Evolutionary conservation across 2,797 vertebrate genomes (phyloP).

Genomic region (Anguilla anguilla): DNA sequence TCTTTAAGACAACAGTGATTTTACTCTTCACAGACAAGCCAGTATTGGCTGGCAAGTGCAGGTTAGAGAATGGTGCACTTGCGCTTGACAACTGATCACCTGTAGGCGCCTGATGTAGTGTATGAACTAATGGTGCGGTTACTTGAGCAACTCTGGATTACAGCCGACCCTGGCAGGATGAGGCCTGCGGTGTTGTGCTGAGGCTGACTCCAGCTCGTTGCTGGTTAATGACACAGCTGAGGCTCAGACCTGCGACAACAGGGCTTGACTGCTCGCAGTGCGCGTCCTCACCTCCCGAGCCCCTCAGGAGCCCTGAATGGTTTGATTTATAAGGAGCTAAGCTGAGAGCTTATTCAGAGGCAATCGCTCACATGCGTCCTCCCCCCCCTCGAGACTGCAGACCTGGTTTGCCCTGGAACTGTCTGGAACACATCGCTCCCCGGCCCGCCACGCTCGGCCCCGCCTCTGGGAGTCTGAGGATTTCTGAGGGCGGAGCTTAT

Average conservation of each 20-base stretch:
- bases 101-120: neutral
- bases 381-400: constrained; percentile 54
- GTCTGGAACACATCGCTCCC: neutral
- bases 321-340: neutral
- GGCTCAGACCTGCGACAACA: neutral
- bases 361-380: constrained; percentile 26
- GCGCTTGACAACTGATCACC: neutral
- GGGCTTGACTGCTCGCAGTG: neutral
- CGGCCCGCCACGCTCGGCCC: neutral
- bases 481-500: constrained; percentile 22
- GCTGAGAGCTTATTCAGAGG: constrained; percentile 57
- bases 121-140: neutral
- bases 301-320: neutral
- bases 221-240: neutral
- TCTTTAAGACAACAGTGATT: neutral
- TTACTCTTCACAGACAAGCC: neutral
- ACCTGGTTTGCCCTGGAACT: neutral
- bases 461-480: neutral
- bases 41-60: neutral
- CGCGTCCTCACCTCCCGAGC: neutral
- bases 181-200: neutral
- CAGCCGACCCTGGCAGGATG: neutral
- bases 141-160: neutral
- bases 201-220: neutral
- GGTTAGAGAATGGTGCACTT: neutral